These are phyloP conservation scores for Copidosoma floridanum DNA, from an alignment of 1,140 invertebrate species.

Conservation along the genomic window DNA sequence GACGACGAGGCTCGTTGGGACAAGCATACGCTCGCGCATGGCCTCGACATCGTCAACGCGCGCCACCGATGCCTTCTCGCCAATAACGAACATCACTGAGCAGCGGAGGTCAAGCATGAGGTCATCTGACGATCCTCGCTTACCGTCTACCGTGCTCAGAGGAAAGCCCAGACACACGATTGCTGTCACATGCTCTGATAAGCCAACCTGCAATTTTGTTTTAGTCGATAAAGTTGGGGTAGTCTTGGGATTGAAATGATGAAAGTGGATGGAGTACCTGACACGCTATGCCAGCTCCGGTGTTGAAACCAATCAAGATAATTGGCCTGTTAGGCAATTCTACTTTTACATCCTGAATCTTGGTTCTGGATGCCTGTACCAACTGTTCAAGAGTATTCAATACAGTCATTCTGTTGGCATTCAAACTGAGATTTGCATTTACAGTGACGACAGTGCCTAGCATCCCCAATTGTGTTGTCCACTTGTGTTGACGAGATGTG, in stretches of 20 bases:
- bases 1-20: conserved; percentile 75
- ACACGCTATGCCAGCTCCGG: conserved; percentile 71
- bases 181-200: conserved; percentile 68
- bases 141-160: conserved; percentile 71
- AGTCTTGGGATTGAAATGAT: too few relatives aligned
- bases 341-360: conserved; percentile 68
- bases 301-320: conserved; percentile 75
- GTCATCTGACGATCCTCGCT: conserved; percentile 77
- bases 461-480: conserved; percentile 67
- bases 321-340: conserved; percentile 72
- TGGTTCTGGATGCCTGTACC: conserved; percentile 66
- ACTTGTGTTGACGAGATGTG: conserved; percentile 66
- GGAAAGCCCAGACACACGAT: conserved; percentile 82
- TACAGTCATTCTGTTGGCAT: conserved; percentile 57
- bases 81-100: conserved; percentile 79
- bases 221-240: too few relatives aligned
- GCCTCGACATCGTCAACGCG: conserved; percentile 77
- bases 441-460: conserved; percentile 72
- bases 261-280: conserved; percentile 59
- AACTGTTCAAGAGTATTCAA: conserved; percentile 68
- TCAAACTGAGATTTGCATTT: conserved; percentile 54
- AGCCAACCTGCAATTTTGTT: conserved; percentile 58
- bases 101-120: conserved; percentile 70
- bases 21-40: conserved; percentile 70
- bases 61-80: conserved; percentile 67